A percentile compares a stretch with the other conserved stretches of the same genome.
phyloP scores from a whole-genome alignment of 2,888 invertebrate species.

The Diadegma fenestrale region DNA sequence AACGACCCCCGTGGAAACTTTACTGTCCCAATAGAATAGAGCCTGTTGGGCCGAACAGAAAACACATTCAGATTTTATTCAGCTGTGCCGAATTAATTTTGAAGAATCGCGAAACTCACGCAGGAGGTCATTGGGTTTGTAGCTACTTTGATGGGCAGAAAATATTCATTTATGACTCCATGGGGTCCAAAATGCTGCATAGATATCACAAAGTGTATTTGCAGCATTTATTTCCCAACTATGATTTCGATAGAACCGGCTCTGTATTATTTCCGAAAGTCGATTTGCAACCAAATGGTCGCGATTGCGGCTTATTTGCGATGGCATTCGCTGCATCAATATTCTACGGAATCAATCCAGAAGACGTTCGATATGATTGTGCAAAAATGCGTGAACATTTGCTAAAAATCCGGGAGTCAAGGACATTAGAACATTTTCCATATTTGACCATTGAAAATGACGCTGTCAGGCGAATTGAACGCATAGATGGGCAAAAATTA shows the following conservation, averaged over 20 bases:
- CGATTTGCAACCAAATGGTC: conserved; percentile 42
- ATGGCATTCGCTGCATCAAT: conserved; percentile 52
- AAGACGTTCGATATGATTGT: conserved; percentile 19
- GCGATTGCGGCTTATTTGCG: conserved; percentile 43
- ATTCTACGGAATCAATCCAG: conserved; percentile 35
- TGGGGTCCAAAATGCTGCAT: conserved; percentile 25
- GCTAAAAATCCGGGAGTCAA: conserved; percentile 17
- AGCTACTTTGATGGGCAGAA: conserved; percentile 53
- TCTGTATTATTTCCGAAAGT: conserved; percentile 53
- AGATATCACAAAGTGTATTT: conserved; percentile 53
- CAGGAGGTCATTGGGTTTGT: conserved; percentile 61
- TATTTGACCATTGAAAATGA: background rate
- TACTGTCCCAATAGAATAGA: conserved; percentile 43
- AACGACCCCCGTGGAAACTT: conserved; percentile 16
- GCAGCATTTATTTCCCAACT: conserved; percentile 52
- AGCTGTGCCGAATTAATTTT: conserved; percentile 43
- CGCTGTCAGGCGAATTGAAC: background rate
- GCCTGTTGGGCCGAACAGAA: conserved; percentile 37
- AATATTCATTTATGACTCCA: conserved; percentile 63
- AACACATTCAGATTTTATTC: conserved; percentile 67
- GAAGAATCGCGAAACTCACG: background rate
- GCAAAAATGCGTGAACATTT: conserved; percentile 35
- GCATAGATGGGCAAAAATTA: background rate
- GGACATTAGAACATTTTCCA: conserved; percentile 43
- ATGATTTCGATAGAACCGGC: conserved; percentile 26